phyloP scores from a whole-genome alignment of 2,888 invertebrate species.

The Stenotaenia linearis region DNA sequence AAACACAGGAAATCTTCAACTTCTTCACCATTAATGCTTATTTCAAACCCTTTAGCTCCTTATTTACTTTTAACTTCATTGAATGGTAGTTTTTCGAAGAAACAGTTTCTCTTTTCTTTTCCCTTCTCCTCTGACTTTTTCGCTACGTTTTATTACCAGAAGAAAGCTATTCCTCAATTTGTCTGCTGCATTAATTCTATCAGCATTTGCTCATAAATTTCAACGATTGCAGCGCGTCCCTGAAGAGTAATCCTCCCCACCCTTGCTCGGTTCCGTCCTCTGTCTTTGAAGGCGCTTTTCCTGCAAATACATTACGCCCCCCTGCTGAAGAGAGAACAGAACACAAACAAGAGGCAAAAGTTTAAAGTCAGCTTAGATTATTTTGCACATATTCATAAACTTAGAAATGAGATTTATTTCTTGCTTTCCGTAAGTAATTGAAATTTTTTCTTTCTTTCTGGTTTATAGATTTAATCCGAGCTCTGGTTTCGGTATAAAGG shows the following conservation, averaged over 20 bases:
- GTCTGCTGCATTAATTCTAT: constrained; percentile 14
- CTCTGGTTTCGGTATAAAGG: not conserved
- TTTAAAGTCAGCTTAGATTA: not conserved
- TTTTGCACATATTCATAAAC: not conserved
- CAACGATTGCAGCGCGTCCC: constrained; percentile 7
- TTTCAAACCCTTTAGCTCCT: no score
- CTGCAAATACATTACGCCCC: not conserved
- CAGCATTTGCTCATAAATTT: constrained; percentile 15
- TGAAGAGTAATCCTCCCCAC: not conserved
- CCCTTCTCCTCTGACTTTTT: not conserved
- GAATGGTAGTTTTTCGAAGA: not conserved
- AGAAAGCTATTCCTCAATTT: constrained; percentile 14
- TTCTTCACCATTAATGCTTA: no score
- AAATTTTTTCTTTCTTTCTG: not conserved
- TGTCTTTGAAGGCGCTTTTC: not conserved
- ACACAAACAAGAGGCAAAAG: not conserved
- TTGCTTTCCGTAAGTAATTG: not conserved
- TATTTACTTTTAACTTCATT: not conserved
- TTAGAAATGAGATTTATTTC: not conserved
- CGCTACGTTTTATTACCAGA: not conserved
- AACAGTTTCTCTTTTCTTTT: not conserved
- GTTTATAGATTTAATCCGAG: not conserved
- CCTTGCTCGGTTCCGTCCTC: not conserved
- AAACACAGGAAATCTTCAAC: no score
- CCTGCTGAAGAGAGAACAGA: not conserved